Evolutionary conservation across 2,888 invertebrate genomes (phyloP), one percentile per base, ranked within the genome.

Genomic region (Cephus nigrinus): DNA sequence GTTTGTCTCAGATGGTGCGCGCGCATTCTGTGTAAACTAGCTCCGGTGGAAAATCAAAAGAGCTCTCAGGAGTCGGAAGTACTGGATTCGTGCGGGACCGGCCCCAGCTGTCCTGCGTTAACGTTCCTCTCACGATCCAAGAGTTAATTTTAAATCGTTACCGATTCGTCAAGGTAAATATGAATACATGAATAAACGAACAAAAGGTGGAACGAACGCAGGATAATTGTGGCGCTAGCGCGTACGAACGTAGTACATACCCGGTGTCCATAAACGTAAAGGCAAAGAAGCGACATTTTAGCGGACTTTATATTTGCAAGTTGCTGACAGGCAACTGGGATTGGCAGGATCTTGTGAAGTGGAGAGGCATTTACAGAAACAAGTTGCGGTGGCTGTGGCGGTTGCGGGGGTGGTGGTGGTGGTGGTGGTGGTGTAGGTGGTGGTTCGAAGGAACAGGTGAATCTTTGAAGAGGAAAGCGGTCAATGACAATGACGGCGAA

Each of bases 401-500:
- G 5, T 15, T 12, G 12, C 15, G 40, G 23, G 4, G 55, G 23
- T 23, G 1, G 23, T 1, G 30, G 23, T 1, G 30, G 23, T 1
- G 30, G 23, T 1, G 30, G n/a, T n/a, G 55, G 23, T 23, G 1
- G 23, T 1, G 30, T 30, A 30, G 40, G 12, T 40, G 15, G 40
- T 1, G 40, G 23, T 23, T 40, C 5, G 23, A 23, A 55, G 55
- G 55, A 15, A 40, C 0, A 40, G 40, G 23, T 40, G 1, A 40
- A 23, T 55, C 55, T 55, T 55, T 23, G 0, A 15, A 31, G 71
- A 31, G 71, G 71, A 23, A 71, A 71, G 71, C 31, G 71, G 71
- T 71, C 12, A 31, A 75, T 78, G 78, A 75, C 34, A 75, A 78
- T 78, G 78, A 78, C 31, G 72, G 75, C 23, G 23, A 55, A 73